These are phyloP conservation scores for Motacilla alba DNA, from an alignment of 2,113 vertebrate species.

Conservation along the genomic window DNA sequence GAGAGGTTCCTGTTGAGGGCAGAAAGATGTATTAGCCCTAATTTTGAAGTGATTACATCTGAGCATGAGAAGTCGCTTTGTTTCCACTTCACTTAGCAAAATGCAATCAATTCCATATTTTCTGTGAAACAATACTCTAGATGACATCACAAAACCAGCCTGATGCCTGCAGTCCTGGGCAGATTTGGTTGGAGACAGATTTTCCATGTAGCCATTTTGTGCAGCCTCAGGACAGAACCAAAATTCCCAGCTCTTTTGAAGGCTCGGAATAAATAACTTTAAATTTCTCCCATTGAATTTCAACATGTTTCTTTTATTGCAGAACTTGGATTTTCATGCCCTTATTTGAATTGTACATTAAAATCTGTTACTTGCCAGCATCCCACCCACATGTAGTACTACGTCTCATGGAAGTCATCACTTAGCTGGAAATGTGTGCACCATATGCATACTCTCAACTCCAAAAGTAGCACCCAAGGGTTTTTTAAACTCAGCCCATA, in stretches of 20 bases:
- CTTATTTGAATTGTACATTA: conserved; percentile 61
- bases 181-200: conserved; percentile 49
- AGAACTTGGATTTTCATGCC: conserved; percentile 51
- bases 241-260: conserved; percentile 33
- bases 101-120: conserved; percentile 61
- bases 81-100: conserved; percentile 44
- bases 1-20: neutral
- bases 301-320: conserved; percentile 33
- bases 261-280: conserved; percentile 14
- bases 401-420: conserved; percentile 60
- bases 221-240: conserved; percentile 13
- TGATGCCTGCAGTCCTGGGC: conserved; percentile 19
- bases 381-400: conserved; percentile 48
- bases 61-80: conserved; percentile 28
- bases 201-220: conserved; percentile 11
- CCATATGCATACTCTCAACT: conserved; percentile 71
- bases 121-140: conserved; percentile 54
- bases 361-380: conserved; percentile 47
- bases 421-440: conserved; percentile 70
- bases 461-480: conserved; percentile 74
- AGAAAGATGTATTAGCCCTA: neutral
- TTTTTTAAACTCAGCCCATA: conserved; percentile 74
- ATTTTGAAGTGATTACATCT: conserved; percentile 15
- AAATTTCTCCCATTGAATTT: conserved; percentile 17
- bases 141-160: conserved; percentile 56